Conservation (phyloP, 2,113 vertebrate genomes). For the Vimba vimba region DNA sequence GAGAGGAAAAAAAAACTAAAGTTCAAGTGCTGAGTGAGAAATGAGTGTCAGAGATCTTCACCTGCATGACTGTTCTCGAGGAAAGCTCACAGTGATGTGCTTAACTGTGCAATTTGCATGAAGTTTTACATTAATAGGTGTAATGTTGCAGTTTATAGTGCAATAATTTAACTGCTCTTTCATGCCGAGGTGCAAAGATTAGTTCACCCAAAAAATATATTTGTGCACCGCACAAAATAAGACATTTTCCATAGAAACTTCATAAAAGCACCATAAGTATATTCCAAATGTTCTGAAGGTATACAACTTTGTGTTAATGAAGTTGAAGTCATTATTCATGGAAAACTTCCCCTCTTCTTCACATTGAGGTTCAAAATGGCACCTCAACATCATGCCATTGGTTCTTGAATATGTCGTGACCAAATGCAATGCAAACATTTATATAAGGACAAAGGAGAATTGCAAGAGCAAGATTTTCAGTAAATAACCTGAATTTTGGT, state of each 20-base stretch:
- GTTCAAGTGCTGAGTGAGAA: constrained; percentile 28
- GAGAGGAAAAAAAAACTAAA: not conserved
- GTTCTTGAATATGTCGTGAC: not conserved
- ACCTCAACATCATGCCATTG: not conserved
- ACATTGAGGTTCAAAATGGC: not conserved
- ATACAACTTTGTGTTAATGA: not conserved
- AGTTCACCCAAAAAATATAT: not conserved
- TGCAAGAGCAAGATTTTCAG: not conserved
- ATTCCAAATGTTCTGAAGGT: not conserved
- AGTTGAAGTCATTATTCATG: not conserved
- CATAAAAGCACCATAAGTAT: not conserved
- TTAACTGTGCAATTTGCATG: not conserved
- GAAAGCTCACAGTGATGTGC: not conserved
- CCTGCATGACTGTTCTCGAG: constrained; percentile 2
- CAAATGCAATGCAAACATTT: not conserved
- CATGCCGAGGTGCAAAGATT: not conserved
- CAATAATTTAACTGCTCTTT: not conserved
- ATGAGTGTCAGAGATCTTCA: constrained; percentile 19
- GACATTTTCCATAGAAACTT: too few relatives aligned
- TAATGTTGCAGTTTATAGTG: not conserved
- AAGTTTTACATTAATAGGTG: constrained; percentile 12
- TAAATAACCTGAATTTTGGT: not conserved
- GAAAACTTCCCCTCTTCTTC: not conserved
- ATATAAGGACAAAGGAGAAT: not conserved
- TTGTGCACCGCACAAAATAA: not conserved